Evolutionary conservation across 2,797 vertebrate species (phyloP).

Genomic region (Gobionotothen gibberifrons): DNA sequence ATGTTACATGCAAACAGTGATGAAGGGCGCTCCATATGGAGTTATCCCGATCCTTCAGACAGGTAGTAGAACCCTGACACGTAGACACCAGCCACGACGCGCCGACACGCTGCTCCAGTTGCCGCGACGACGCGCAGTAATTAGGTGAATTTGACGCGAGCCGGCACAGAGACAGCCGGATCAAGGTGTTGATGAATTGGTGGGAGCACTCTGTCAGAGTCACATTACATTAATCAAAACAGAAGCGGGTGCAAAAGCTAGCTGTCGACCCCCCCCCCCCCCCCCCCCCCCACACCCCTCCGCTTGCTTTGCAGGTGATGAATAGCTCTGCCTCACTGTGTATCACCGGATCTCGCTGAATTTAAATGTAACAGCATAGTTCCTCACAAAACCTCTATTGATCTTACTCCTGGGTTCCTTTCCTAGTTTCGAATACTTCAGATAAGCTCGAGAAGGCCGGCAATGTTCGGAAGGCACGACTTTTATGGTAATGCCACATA

Average conservation of each 20-base stretch:
- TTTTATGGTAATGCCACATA: constrained; percentile 49
- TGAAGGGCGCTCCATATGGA: constrained; percentile 52
- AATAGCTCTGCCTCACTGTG: constrained; percentile 72
- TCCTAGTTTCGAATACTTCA: constrained; percentile 50
- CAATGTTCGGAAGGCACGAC: constrained; percentile 25
- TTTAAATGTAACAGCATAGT: constrained; percentile 75
- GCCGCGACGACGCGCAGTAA: constrained; percentile 79
- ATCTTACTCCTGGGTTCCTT: constrained; percentile 59
- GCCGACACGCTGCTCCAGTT: constrained; percentile 72
- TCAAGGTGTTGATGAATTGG: constrained; percentile 87
- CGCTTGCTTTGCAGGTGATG: constrained; percentile 72
- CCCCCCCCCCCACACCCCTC: constrained; percentile 8
- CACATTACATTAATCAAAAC: constrained; percentile 88
- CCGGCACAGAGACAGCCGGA: constrained; percentile 77
- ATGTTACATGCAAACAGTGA: constrained; percentile 72
- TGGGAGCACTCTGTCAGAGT: constrained; percentile 80
- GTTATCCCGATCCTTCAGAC: constrained; percentile 61
- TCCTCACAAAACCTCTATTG: constrained; percentile 71
- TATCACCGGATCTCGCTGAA: constrained; percentile 78
- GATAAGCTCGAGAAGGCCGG: constrained; percentile 55
- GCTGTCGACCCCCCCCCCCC: background rate
- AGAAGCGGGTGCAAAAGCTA: constrained; percentile 63
- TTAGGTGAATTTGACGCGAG: constrained; percentile 84
- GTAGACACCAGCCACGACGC: constrained; percentile 54
- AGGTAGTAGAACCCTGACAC: constrained; percentile 73